phyloP scores from a whole-genome alignment of 1,140 invertebrate genomes.

The Leguminivora glycinivorella region DNA sequence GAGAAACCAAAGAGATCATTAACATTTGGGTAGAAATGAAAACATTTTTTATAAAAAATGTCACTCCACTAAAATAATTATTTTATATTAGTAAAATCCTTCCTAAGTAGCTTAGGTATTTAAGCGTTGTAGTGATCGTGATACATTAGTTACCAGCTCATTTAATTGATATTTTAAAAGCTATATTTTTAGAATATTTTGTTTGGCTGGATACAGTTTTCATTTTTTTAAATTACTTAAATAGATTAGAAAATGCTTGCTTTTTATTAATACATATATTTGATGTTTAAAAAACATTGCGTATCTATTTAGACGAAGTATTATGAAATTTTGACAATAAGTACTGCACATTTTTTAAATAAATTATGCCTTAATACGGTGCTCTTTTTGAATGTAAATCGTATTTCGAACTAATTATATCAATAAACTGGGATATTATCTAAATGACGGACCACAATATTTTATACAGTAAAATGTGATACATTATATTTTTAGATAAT shows the following conservation, averaged over 20 bases:
- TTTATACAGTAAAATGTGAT: constrained; percentile 63
- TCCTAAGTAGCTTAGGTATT: constrained; percentile 24
- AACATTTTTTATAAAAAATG: constrained; percentile 20
- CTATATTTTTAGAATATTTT: constrained; percentile 12
- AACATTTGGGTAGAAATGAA: constrained; percentile 20
- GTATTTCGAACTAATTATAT: constrained; percentile 28
- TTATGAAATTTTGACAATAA: constrained; percentile 4
- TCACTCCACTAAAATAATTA: constrained; percentile 23
- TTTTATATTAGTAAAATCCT: constrained; percentile 27
- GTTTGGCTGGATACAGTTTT: constrained; percentile 14
- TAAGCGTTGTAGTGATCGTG: constrained; percentile 27
- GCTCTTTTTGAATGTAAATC: constrained; percentile 40
- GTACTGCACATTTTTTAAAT: neutral
- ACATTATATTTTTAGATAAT: constrained; percentile 67
- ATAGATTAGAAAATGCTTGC: constrained; percentile 17
- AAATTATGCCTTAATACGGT: constrained; percentile 39
- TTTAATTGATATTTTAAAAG: constrained; percentile 6
- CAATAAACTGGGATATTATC: constrained; percentile 42
- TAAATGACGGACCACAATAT: constrained; percentile 53
- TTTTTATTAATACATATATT: constrained; percentile 20
- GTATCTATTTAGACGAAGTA: neutral
- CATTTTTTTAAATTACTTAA: constrained; percentile 23
- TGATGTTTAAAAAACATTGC: constrained; percentile 16
- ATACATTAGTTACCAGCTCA: constrained; percentile 35
- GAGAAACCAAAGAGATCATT: constrained; percentile 35